A percentile compares a stretch with the other conserved stretches of the same genome.
These are phyloP conservation scores for fruit fly (Drosophila melanogaster) DNA, from an alignment of 1,140 invertebrate genomes.

Conservation along the genomic window DNA sequence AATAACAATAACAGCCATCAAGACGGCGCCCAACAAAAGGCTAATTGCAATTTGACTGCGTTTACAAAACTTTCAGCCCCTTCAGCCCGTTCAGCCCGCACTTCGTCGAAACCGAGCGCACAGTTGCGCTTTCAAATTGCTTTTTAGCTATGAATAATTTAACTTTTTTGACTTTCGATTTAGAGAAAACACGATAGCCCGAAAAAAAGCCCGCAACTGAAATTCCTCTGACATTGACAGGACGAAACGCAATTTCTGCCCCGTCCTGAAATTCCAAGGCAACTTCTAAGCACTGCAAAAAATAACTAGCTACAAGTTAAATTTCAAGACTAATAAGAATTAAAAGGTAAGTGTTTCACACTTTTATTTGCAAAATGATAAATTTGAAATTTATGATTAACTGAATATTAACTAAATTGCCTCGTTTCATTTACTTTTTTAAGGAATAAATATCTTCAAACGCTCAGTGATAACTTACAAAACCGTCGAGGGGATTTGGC, in stretches of 20 bases:
- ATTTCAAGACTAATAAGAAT: neutral
- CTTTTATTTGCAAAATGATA: no score
- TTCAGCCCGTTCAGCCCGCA: neutral
- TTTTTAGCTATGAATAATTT: constrained; percentile 81
- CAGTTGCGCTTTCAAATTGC: constrained; percentile 70
- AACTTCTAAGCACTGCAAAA: constrained; percentile 21
- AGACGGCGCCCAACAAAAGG: constrained; percentile 75
- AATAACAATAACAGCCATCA: constrained; percentile 32
- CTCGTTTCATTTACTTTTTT: neutral
- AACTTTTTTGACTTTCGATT: constrained; percentile 82
- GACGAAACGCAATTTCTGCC: constrained; percentile 72
- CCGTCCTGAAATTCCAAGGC: constrained; percentile 38
- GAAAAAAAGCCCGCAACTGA: constrained; percentile 41
- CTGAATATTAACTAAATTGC: neutral
- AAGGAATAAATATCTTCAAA: neutral
- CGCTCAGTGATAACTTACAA: constrained; percentile 32
- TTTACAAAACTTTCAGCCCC: constrained; percentile 63
- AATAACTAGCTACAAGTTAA: neutral
- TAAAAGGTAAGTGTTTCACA: neutral
- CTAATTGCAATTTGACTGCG: constrained; percentile 83
- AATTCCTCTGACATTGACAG: constrained; percentile 79
- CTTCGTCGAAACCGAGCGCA: neutral
- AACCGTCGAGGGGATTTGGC: constrained; percentile 12
- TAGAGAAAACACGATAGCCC: constrained; percentile 66
- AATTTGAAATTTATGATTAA: neutral